Base-by-base conservation (phyloP, 2,888 invertebrate genomes). In the Sepiola atlantica region DNA sequence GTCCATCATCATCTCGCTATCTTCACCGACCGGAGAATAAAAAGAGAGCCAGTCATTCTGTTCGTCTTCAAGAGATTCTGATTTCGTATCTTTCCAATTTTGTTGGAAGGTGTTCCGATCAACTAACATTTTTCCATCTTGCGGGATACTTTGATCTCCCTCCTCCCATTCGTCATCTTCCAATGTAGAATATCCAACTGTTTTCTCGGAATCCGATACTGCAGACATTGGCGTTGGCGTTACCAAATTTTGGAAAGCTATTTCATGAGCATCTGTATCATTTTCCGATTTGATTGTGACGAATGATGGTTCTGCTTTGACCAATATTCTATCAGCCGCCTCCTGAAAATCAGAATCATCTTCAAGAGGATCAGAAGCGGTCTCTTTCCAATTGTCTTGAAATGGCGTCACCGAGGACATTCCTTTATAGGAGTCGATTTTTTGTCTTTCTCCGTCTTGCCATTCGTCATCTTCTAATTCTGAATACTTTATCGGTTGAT, bases 71-170 rank as follows among this genome's bases (percentile, higher is more conserved):
- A 92, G 92, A 28, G 92, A n/a, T 4, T 92, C 92, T 14, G 92
- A 92, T n/a, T 45, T 28, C 16, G 92, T 92, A 28, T 92, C 24
- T 92, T 92, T 92, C 92, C 92, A 92, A 45, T 92, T n/a, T 24
- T 35, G 14, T 77, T 77, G 77, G 77, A 77, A 77, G 1, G 77
- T 77, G 45, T 32, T 18, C 77, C 16, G 0, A 8, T 45, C 10
- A 77, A 16, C 8, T 14, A n/a, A 32, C 3, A 14, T 77, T 18
- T n/a, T 4, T 16, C 14, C n/a, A 77, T 0, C 10, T 4, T 8
- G n/a, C 16, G 1, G 16, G 16, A 77, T 0, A 3, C 24, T 91
- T 35, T 18, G n/a, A 28, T 92, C 92, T 92, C 28, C 54, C 45
- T 92, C 45, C 21, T 35, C 35, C 45, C 92, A 45, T 45, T 92